Conservation (phyloP, 64 coral and sea anemone species). For the Cladopsammia gracilis region DNA sequence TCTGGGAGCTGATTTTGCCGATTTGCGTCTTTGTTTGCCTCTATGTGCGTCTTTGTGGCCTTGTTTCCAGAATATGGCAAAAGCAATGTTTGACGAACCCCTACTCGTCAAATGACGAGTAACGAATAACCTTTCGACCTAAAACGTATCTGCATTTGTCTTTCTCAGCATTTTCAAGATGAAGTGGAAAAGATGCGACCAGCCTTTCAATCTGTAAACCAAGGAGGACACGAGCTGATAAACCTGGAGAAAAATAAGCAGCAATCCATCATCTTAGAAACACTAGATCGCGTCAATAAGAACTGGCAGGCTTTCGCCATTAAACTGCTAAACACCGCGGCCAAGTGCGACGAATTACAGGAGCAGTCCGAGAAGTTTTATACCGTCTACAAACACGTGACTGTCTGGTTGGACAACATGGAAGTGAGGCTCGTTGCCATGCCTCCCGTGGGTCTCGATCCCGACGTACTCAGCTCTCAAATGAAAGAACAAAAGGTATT, state of each 20-base stretch:
- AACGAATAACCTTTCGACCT: background rate
- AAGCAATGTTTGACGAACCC: background rate
- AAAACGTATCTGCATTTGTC: background rate
- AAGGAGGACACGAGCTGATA: slow-evolving; percentile 97
- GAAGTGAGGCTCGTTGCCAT: slow-evolving; percentile 89
- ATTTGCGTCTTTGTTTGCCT: background rate
- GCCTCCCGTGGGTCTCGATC: slow-evolving; percentile 89
- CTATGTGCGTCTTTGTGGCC: too few relatives aligned
- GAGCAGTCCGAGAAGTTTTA: slow-evolving; percentile 93
- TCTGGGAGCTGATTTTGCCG: background rate
- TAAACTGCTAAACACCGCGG: slow-evolving; percentile 86
- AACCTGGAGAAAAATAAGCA: slow-evolving; percentile 89
- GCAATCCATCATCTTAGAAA: slow-evolving; percentile 90
- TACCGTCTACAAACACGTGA: slow-evolving; percentile 74
- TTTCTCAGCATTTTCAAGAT: slow-evolving; percentile 84
- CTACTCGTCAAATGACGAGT: too few relatives aligned
- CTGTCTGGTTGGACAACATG: slow-evolving; percentile 84
- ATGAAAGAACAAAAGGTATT: slow-evolving; percentile 96
- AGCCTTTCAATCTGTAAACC: slow-evolving; percentile 93
- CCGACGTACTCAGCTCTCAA: slow-evolving; percentile 86
- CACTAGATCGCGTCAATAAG: slow-evolving; percentile 90
- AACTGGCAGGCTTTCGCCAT: slow-evolving; percentile 96
- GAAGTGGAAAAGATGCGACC: slow-evolving; percentile 91
- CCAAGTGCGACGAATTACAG: slow-evolving; percentile 87
- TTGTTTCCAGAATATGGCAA: background rate